phyloP scores from a whole-genome alignment of 1,140 invertebrate species.

The Frieseomelitta varia region DNA sequence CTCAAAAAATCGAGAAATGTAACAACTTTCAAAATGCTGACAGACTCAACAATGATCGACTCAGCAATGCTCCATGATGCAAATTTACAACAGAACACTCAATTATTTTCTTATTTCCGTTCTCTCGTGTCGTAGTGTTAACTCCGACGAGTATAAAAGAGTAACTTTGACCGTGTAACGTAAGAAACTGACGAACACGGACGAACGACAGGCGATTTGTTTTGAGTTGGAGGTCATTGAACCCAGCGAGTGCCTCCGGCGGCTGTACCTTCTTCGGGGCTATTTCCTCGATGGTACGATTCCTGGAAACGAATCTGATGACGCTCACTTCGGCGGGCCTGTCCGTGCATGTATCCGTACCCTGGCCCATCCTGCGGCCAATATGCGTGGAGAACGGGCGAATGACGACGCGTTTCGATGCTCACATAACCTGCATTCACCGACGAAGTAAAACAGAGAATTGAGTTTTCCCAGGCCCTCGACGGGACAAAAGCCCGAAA shows the following conservation, averaged over 20 bases:
- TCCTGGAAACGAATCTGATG: conserved; percentile 80
- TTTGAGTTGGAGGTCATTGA: conserved; percentile 80
- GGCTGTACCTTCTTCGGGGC: conserved; percentile 80
- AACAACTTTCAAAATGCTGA: neutral
- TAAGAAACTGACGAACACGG: neutral
- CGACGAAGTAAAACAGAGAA: conserved; percentile 31
- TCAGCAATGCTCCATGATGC: neutral
- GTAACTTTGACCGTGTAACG: neutral
- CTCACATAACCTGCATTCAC: conserved; percentile 69
- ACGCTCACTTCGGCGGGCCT: conserved; percentile 80
- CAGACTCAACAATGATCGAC: neutral
- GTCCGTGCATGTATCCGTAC: conserved; percentile 78
- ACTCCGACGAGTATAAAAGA: neutral
- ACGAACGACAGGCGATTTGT: conserved; percentile 66
- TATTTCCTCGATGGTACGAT: conserved; percentile 80
- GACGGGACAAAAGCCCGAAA: conserved; percentile 41
- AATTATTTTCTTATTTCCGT: neutral
- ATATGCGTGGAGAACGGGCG: conserved; percentile 16
- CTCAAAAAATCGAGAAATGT: neutral
- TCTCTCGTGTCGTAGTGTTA: neutral
- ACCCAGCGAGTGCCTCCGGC: conserved; percentile 61
- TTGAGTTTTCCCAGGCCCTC: conserved; percentile 49
- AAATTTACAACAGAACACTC: neutral
- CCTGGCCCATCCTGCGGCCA: conserved; percentile 75
- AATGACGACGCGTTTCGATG: conserved; percentile 25